phyloP scores from a whole-genome alignment of 2,113 vertebrate species.

The Hyaena hyaena region DNA sequence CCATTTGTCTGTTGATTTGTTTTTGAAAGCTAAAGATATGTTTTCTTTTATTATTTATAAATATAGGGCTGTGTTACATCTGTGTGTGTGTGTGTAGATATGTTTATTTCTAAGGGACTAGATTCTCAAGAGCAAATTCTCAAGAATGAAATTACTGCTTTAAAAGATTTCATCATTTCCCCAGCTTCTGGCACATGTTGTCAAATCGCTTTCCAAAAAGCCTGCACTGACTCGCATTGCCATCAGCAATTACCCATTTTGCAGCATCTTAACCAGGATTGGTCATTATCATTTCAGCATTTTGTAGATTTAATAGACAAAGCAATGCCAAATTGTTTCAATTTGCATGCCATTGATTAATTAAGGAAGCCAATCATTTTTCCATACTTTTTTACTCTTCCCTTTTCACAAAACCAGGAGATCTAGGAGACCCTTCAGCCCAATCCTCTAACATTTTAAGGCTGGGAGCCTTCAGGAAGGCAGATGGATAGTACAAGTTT shows the following conservation, averaged over 20 bases:
- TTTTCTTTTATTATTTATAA: constrained; percentile 7
- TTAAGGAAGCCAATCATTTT: constrained; percentile 19
- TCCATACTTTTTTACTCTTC: neutral
- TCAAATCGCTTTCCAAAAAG: neutral
- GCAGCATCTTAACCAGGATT: constrained; percentile 25
- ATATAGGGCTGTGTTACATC: neutral
- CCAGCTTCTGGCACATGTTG: neutral
- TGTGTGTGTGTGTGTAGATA: neutral
- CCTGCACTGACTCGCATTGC: neutral
- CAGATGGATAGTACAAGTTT: too few relatives aligned
- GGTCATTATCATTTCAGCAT: constrained; percentile 37
- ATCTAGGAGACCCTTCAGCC: neutral
- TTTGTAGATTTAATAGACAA: neutral
- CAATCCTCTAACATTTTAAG: neutral
- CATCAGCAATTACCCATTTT: constrained; percentile 17
- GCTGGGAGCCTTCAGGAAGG: neutral
- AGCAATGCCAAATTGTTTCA: neutral
- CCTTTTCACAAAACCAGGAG: neutral
- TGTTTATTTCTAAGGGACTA: neutral
- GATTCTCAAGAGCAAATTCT: neutral
- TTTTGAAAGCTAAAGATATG: neutral
- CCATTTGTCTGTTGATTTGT: neutral
- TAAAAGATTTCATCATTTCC: neutral
- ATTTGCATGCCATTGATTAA: constrained; percentile 32
- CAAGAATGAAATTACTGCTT: neutral